Conservation (phyloP, 2,888 invertebrate genomes). For the Erpobdella octoculata region DNA sequence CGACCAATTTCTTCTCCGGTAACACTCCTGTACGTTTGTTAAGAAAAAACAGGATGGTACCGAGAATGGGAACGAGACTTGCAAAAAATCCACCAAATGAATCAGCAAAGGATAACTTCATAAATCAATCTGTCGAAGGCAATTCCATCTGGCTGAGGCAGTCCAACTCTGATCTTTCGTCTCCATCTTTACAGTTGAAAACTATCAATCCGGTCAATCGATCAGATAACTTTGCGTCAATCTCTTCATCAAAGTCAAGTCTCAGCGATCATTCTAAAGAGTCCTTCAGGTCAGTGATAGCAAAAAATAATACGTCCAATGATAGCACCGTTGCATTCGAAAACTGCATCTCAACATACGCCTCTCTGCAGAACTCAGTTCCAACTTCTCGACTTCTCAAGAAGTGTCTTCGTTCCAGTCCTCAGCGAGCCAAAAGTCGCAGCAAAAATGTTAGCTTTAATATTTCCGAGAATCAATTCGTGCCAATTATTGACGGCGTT, state of each 20-base stretch:
- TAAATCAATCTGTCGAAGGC: not conserved
- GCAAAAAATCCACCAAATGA: conserved; percentile 61
- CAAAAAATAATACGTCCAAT: not conserved
- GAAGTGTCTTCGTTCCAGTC: not conserved
- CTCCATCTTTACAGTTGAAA: too few species aligned
- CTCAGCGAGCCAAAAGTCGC: not conserved
- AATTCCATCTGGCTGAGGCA: conserved; percentile 14
- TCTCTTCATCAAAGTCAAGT: conserved; percentile 10
- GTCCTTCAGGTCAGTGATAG: not conserved
- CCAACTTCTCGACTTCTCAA: not conserved
- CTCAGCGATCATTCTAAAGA: conserved; percentile 10
- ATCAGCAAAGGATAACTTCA: conserved; percentile 59
- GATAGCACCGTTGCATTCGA: not conserved
- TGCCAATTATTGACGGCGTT: not conserved
- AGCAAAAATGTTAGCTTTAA: conserved; percentile 7
- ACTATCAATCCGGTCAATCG: not conserved
- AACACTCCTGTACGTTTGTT: not conserved
- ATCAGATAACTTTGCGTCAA: not conserved
- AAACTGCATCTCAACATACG: not conserved
- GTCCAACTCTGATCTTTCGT: conserved; percentile 18
- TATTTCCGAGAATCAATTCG: not conserved
- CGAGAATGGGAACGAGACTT: conserved; percentile 22
- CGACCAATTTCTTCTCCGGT: not conserved
- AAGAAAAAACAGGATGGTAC: conserved; percentile 1
- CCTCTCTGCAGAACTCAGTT: not conserved